These are phyloP conservation scores for Miniopterus natalensis DNA, from an alignment of 2,113 vertebrate species.

Conservation along the genomic window DNA sequence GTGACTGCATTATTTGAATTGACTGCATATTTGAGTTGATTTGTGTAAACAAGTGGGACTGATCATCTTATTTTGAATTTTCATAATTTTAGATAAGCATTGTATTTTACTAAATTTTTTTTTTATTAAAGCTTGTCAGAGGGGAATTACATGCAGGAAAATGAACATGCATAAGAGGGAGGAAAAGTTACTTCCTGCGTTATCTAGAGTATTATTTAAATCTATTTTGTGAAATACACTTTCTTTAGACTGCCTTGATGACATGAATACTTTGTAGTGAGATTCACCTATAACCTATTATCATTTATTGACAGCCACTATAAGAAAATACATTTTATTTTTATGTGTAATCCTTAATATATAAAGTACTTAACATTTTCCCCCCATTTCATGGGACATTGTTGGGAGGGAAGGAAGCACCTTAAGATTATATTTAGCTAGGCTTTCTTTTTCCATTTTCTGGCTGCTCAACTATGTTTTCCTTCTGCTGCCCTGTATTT, in stretches of 20 bases:
- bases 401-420: background rate
- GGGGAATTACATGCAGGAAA: background rate
- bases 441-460: background rate
- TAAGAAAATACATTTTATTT: background rate
- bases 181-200: background rate
- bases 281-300: background rate
- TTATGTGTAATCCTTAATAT: background rate
- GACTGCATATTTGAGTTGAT: background rate
- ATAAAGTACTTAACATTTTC: background rate
- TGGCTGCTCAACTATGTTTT: background rate
- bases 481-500: background rate
- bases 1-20: background rate
- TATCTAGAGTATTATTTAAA: background rate
- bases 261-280: background rate
- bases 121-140: background rate
- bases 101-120: background rate
- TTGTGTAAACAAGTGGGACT: background rate
- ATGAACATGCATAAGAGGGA: background rate
- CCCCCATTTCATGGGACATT: background rate
- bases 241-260: background rate
- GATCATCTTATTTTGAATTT: constrained; percentile 30
- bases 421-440: background rate
- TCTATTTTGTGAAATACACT: background rate
- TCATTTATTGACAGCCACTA: background rate
- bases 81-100: constrained; percentile 45